Evolutionary conservation across 2,888 invertebrate genomes (phyloP), one percentile per base, ranked within the genome.

Genomic region (Zaprionus lineosus): DNA sequence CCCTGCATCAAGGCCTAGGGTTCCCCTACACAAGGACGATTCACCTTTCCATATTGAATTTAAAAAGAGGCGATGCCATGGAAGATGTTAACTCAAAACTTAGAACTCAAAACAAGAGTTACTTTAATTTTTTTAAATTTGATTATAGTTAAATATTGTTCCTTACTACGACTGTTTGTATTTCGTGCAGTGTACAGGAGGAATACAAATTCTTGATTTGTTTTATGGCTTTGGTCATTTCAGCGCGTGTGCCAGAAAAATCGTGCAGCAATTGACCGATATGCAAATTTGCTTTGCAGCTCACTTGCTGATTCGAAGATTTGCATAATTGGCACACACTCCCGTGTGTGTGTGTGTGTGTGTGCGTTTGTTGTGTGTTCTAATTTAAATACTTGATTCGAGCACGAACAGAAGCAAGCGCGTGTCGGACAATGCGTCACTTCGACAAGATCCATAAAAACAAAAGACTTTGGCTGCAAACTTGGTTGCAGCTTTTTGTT

Each of bases 211-310:
- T n/a, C n/a, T n/a, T n/a, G n/a, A n/a, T n/a, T n/a, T n/a, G n/a
- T n/a, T n/a, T n/a, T n/a, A n/a, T n/a, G n/a, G n/a, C n/a, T 55
- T 84, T 46, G 12, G 43, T 43, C 73, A 60, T 76, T 84, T 34
- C 14, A 66, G 52, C 77, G 82, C 84, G 78, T 84, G 77, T 58
- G 52, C 40, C 11, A 34, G 29, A 12, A 41, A 50, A 66, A 47
- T 77, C 77, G 77, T 84, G 84, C 74, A 58, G 59, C 84, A 84
- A 77, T 77, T 81, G 77, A 77, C 77, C 77, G 77, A 81, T 73
- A 77, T 84, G 84, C 77, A 81, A 81, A 77, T 79, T 40, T 53
- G 50, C 51, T 58, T 70, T 64, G 36, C 58, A 46, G 58, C 53
- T 70, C 64, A 81, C 78, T 60, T 58, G 60, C 36, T 36, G 63